Conservation (phyloP, 2,113 vertebrate genomes). For the Tetraodon nigroviridis region DNA sequence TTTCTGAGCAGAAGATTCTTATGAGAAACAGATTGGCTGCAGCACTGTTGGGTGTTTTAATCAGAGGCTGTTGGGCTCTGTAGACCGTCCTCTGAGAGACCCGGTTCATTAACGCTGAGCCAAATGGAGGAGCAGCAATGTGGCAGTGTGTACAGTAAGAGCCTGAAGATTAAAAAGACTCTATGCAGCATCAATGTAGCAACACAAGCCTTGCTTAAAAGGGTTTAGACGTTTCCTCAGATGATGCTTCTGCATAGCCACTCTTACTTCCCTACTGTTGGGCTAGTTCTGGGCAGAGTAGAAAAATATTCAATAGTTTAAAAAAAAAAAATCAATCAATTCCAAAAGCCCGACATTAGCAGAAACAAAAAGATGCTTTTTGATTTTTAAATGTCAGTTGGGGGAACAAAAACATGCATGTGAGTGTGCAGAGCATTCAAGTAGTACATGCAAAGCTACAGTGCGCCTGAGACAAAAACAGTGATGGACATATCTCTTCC, state of each 20-base stretch:
- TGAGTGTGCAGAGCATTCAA: not conserved
- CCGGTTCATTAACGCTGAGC: constrained; percentile 59
- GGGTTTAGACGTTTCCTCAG: not conserved
- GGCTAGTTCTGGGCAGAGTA: too few species aligned
- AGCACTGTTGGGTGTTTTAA: constrained; percentile 59
- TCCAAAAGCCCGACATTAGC: too few species aligned
- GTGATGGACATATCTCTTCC: not conserved
- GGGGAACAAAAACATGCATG: not conserved
- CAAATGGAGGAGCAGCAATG: constrained; percentile 47
- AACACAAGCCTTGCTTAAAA: not conserved
- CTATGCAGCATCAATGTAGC: constrained; percentile 17
- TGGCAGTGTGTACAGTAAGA: constrained; percentile 36
- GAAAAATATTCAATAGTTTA: too few species aligned
- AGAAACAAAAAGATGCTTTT: not conserved
- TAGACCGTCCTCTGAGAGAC: constrained; percentile 52
- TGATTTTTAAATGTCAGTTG: not conserved
- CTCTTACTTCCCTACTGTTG: too few species aligned
- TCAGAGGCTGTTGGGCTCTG: constrained; percentile 64
- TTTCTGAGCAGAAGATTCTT: constrained; percentile 50
- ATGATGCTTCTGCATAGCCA: too few species aligned
- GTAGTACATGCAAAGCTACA: not conserved
- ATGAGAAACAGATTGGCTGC: constrained; percentile 48
- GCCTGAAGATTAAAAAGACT: constrained; percentile 42
- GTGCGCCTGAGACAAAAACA: not conserved
- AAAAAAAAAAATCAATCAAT: too few species aligned